phyloP scores from a whole-genome alignment of 2,888 invertebrate genomes.

The Macaria liturata region DNA sequence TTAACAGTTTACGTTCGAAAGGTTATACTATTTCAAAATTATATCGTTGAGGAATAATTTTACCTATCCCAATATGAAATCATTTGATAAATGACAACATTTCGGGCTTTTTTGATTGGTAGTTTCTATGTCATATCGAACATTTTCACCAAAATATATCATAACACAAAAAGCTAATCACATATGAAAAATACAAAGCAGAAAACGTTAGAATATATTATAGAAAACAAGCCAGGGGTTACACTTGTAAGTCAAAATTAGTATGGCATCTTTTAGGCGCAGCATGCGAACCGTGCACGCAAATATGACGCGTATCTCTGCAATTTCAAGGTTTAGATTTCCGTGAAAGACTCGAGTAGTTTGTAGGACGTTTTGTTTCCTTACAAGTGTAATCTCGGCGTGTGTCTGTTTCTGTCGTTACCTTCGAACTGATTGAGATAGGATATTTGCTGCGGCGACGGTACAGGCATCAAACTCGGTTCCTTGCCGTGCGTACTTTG shows the following conservation, averaged over 20 bases:
- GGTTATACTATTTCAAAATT: no score
- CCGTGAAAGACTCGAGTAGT: slow-evolving; percentile 5
- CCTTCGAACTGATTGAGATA: slow-evolving; percentile 97
- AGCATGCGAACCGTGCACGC: slow-evolving; percentile 30
- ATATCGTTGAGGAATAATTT: no score
- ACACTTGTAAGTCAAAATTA: slow-evolving; percentile 41
- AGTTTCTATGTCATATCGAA: no score
- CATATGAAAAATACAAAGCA: slow-evolving; percentile 38
- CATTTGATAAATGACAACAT: no score
- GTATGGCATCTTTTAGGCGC: slow-evolving; percentile 31
- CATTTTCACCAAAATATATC: no score
- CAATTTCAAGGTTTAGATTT: slow-evolving; percentile 11
- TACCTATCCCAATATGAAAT: no score
- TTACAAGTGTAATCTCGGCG: slow-evolving; percentile 45
- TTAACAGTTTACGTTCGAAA: no score
- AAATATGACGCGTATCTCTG: slow-evolving; percentile 18
- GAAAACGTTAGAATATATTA: slow-evolving; percentile 33
- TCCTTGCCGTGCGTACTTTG: slow-evolving; percentile 85
- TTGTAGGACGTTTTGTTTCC: slow-evolving; percentile 10
- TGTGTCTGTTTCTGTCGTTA: slow-evolving; percentile 60
- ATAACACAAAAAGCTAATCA: slow-evolving; percentile 36
- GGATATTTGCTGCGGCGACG: slow-evolving; percentile 97
- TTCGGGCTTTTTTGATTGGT: no score
- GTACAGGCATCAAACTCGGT: slow-evolving; percentile 96
- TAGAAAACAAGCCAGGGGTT: slow-evolving; percentile 41